A percentile compares a stretch with the other conserved stretches of the same genome.
Evolutionary conservation across 2,113 vertebrate species (phyloP).

Genomic region (Ailurus styani): DNA sequence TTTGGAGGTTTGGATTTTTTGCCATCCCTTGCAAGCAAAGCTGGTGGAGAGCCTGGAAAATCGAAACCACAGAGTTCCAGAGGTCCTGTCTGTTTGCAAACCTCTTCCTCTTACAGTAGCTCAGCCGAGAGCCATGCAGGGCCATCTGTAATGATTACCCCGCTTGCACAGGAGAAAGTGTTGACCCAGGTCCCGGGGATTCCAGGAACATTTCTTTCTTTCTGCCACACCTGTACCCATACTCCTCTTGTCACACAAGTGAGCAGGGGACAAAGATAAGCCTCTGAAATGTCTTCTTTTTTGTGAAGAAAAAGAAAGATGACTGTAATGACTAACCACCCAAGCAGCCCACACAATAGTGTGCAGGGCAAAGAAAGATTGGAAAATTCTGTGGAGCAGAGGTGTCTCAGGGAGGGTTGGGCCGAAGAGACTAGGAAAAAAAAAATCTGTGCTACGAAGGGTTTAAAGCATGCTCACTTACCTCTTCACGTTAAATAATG

Average conservation of each 20-base stretch:
- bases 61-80: neutral
- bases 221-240: rapidly evolving
- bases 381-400: neutral
- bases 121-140: rapidly evolving
- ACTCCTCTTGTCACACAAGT: neutral
- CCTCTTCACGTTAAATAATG: neutral
- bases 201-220: neutral
- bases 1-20: neutral
- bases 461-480: neutral
- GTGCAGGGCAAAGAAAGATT: neutral
- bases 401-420: neutral
- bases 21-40: neutral
- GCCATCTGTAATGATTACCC: neutral
- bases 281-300: neutral
- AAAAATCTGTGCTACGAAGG: neutral
- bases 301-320: neutral
- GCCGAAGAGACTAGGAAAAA: neutral
- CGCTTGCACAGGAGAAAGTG: neutral
- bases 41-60: neutral
- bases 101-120: neutral
- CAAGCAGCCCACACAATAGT: neutral
- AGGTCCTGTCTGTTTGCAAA: neutral
- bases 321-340: neutral
- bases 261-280: neutral
- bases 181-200: neutral